A percentile compares a stretch with the other conserved stretches of the same genome.
Conservation (phyloP, 2,113 vertebrate genomes). For the Syngnathus floridae region DNA sequence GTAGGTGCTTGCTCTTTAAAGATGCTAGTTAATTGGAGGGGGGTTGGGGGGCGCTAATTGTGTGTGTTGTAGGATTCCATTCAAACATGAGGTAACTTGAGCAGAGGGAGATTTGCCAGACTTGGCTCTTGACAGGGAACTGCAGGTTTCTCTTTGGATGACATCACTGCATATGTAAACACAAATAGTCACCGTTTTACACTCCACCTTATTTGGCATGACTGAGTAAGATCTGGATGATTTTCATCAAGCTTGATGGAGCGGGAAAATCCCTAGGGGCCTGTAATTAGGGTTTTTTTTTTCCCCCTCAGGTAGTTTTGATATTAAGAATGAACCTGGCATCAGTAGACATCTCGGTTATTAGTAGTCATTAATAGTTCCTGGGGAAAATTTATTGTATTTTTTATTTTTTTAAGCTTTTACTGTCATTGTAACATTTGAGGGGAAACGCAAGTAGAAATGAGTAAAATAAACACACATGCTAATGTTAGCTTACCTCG, state of each 20-base stretch:
- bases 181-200: neutral
- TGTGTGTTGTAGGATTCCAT: constrained; percentile 7
- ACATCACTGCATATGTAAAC: constrained; percentile 8
- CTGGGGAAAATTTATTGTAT: too few species aligned
- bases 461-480: neutral
- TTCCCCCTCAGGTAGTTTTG: neutral
- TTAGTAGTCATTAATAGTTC: too few species aligned
- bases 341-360: neutral
- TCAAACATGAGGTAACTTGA: constrained; percentile 35
- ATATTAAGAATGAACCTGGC: neutral
- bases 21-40: neutral
- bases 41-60: constrained; percentile 9
- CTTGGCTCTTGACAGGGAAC: constrained; percentile 10
- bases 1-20: neutral
- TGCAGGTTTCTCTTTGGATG: constrained; percentile 11
- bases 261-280: neutral
- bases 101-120: constrained; percentile 9
- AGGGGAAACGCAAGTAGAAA: neutral
- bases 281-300: neutral
- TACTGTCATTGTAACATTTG: neutral
- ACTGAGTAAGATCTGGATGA: neutral
- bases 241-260: constrained; percentile 2
- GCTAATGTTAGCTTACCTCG: neutral
- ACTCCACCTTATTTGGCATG: neutral
- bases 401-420: neutral